A percentile compares a stretch with the other conserved stretches of the same genome.
Conservation (phyloP, 2,797 vertebrate species). For the Chelidonichthys spinosus region DNA sequence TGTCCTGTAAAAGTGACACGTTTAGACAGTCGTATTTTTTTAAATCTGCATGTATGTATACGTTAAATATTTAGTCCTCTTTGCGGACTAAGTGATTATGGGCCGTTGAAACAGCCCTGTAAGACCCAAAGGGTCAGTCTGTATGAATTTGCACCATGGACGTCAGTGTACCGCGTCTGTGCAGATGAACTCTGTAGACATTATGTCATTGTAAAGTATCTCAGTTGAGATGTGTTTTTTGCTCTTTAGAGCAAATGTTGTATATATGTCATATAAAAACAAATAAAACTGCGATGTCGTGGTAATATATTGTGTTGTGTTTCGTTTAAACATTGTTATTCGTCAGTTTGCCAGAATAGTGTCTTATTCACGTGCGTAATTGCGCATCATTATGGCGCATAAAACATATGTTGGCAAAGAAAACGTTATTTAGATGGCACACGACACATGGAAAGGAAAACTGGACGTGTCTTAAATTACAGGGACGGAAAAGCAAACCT, state of each 20-base stretch:
- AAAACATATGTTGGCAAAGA: fast-evolving
- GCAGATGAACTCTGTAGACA: slow-evolving; percentile 80
- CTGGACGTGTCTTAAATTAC: neutral
- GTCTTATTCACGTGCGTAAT: slow-evolving; percentile 3
- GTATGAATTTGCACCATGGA: slow-evolving; percentile 80
- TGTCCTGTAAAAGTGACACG: slow-evolving; percentile 75
- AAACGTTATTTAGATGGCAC: neutral
- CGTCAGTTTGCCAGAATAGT: neutral
- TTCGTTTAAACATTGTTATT: slow-evolving; percentile 4
- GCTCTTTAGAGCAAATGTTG: slow-evolving; percentile 71
- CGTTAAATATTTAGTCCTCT: slow-evolving; percentile 79
- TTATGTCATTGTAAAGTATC: slow-evolving; percentile 72
- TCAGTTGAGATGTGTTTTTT: slow-evolving; percentile 76
- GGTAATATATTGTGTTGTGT: slow-evolving; percentile 38
- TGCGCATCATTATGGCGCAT: neutral
- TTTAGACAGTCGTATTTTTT: slow-evolving; percentile 79
- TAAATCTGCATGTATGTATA: slow-evolving; percentile 83
- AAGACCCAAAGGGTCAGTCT: slow-evolving; percentile 85
- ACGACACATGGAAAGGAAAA: neutral
- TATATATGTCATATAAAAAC: slow-evolving; percentile 63
- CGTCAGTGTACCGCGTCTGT: slow-evolving; percentile 74
- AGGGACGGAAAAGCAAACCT: neutral
- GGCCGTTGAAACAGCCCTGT: slow-evolving; percentile 84
- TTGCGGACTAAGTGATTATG: slow-evolving; percentile 76
- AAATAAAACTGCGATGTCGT: slow-evolving; percentile 74